Evolutionary conservation across 2,888 invertebrate species (phyloP).

Genomic region (Thalpophila matura): DNA sequence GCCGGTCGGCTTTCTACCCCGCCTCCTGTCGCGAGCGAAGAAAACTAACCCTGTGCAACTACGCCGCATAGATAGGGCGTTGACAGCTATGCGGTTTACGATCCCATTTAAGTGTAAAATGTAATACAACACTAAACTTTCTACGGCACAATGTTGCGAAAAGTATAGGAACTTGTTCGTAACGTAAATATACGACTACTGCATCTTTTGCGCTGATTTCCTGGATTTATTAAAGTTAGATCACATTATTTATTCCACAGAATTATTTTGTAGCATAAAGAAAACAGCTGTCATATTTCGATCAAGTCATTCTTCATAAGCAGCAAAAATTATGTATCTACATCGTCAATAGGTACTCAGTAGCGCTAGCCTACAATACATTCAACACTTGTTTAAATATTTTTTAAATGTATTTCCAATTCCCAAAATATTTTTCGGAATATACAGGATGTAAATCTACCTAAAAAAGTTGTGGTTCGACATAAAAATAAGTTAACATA

Average conservation of each 20-base stretch:
- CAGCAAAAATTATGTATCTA: constrained; percentile 20
- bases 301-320: constrained; percentile 28
- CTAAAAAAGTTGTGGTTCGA: neutral
- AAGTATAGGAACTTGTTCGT: constrained; percentile 29
- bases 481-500: constrained; percentile 3
- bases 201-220: constrained; percentile 24
- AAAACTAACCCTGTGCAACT: constrained; percentile 79
- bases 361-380: no score
- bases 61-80: constrained; percentile 60
- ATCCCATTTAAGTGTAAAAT: constrained; percentile 60
- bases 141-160: constrained; percentile 50
- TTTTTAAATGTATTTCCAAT: constrained; percentile 17
- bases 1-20: constrained; percentile 87
- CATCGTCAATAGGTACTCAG: constrained; percentile 13
- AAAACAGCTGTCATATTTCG: constrained; percentile 20
- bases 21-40: constrained; percentile 77
- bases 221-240: constrained; percentile 16
- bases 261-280: neutral
- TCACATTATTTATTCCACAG: neutral
- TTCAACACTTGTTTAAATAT: constrained; percentile 34
- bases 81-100: constrained; percentile 63
- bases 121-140: constrained; percentile 59
- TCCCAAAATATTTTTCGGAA: constrained; percentile 23
- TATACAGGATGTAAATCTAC: neutral
- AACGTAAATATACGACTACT: constrained; percentile 26